These are phyloP conservation scores for Blastobasis lacticolella DNA, from an alignment of 2,888 invertebrate genomes.

Conservation along the genomic window DNA sequence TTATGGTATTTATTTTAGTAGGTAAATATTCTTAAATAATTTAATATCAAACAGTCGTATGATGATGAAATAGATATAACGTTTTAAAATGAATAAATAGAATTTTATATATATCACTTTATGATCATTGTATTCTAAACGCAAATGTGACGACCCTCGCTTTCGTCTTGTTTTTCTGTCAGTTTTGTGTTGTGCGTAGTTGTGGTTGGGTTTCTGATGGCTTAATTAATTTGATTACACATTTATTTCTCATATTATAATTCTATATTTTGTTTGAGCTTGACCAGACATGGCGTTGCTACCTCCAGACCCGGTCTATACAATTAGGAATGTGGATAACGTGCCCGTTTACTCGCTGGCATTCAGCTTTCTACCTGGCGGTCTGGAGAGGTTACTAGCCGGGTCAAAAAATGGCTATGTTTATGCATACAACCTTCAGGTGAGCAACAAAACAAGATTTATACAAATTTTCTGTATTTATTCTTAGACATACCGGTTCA, in stretches of 20 bases:
- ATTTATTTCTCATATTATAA: conserved; percentile 60
- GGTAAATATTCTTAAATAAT: background rate
- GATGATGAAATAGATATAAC: background rate
- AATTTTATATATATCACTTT: background rate
- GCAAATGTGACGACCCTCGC: conserved; percentile 8
- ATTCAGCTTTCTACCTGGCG: conserved; percentile 76
- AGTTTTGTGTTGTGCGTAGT: conserved; percentile 75
- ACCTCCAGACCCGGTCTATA: conserved; percentile 85
- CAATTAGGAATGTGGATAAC: conserved; percentile 80
- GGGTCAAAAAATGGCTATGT: conserved; percentile 84
- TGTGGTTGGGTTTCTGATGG: conserved; percentile 68
- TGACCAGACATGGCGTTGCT: conserved; percentile 79
- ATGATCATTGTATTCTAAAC: conserved; percentile 6
- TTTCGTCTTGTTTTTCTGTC: conserved; percentile 52
- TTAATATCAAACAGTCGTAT: background rate
- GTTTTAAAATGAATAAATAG: background rate
- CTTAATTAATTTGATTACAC: conserved; percentile 62
- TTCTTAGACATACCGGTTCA: too few species aligned
- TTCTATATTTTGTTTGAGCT: conserved; percentile 63
- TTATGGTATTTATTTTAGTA: too few species aligned
- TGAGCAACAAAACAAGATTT: conserved; percentile 38
- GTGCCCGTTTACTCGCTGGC: conserved; percentile 81
- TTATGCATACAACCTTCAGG: conserved; percentile 87
- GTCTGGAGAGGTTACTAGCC: conserved; percentile 78
- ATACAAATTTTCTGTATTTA: too few species aligned